A percentile compares a stretch with the other conserved stretches of the same genome.
phyloP scores from a whole-genome alignment of 2,888 invertebrate genomes.

The Yponomeuta evonymella region DNA sequence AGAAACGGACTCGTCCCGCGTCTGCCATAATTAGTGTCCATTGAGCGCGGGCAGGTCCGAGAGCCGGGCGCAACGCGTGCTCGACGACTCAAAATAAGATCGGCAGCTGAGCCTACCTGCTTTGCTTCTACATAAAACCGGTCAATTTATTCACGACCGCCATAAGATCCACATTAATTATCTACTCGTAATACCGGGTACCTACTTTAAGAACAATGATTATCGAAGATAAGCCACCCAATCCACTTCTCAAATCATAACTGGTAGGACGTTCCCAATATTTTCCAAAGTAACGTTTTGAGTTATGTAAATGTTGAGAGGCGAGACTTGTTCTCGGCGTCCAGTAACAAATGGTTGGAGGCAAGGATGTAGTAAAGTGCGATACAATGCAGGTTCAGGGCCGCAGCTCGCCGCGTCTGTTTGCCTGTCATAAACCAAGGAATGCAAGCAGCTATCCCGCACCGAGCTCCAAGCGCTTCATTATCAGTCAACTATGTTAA shows the following conservation, averaged over 20 bases:
- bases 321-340: slow-evolving; percentile 1
- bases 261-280: neutral
- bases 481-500: slow-evolving; percentile 13
- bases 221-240: neutral
- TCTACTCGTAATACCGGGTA: neutral
- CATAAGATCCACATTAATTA: slow-evolving; percentile 5
- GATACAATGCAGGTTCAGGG: slow-evolving; percentile 31
- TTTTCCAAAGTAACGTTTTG: neutral
- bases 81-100: slow-evolving; percentile 40
- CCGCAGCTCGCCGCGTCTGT: slow-evolving; percentile 29
- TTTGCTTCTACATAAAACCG: slow-evolving; percentile 1
- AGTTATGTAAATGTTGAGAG: neutral
- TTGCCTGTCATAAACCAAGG: slow-evolving; percentile 48
- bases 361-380: slow-evolving; percentile 14
- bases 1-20: slow-evolving; percentile 16
- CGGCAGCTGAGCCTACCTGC: slow-evolving; percentile 32
- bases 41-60: slow-evolving; percentile 31
- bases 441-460: slow-evolving; percentile 40
- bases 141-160: slow-evolving; percentile 13
- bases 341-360: slow-evolving; percentile 6
- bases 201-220: neutral
- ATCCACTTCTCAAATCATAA: neutral
- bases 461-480: slow-evolving; percentile 14
- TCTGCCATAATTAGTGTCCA: slow-evolving; percentile 60
- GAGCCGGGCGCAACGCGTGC: slow-evolving; percentile 48